Conservation (phyloP, 2,888 invertebrate genomes). For the Gerris lacustris region DNA sequence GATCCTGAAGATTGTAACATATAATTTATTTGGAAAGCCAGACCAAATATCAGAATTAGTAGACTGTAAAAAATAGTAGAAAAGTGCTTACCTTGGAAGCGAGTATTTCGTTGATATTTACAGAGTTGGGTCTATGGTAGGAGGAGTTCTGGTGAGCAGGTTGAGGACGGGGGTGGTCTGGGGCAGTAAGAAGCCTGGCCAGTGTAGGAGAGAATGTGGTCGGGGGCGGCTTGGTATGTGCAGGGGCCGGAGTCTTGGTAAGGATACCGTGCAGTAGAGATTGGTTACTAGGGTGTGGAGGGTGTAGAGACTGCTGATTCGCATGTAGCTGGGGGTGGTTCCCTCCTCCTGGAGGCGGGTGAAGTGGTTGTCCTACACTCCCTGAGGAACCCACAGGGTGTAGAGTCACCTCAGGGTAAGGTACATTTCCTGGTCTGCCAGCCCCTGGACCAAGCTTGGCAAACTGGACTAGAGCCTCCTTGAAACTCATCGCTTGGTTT, state of each 20-base stretch:
- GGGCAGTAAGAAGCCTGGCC: conserved; percentile 63
- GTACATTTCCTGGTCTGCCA: conserved; percentile 42
- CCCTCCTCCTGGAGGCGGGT: conserved; percentile 31
- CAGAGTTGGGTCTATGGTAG: conserved; percentile 33
- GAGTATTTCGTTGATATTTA: conserved; percentile 27
- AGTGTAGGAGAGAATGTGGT: conserved; percentile 67
- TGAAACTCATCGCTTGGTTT: conserved; percentile 44
- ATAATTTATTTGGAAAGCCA: no score
- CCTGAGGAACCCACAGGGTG: conserved; percentile 50
- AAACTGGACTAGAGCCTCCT: conserved; percentile 63
- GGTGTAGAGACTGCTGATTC: not conserved
- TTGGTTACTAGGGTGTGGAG: conserved; percentile 40
- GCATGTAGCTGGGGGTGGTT: not conserved
- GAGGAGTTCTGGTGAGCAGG: conserved; percentile 10
- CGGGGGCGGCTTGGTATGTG: conserved; percentile 36
- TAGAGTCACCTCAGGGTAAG: conserved; percentile 66
- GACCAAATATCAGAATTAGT: no score
- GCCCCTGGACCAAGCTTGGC: conserved; percentile 42
- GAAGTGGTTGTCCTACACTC: conserved; percentile 35
- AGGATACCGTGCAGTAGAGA: conserved; percentile 53
- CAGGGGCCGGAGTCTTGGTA: conserved; percentile 24
- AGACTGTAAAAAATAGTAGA: no score
- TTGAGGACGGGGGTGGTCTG: conserved; percentile 32
- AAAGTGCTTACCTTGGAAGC: conserved; percentile 14
- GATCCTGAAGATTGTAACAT: no score